Percentiles rank a stretch among this genome's conserved stretches.
Evolutionary conservation across 2,797 vertebrate species (phyloP).

Genomic region (Chelon auratus): DNA sequence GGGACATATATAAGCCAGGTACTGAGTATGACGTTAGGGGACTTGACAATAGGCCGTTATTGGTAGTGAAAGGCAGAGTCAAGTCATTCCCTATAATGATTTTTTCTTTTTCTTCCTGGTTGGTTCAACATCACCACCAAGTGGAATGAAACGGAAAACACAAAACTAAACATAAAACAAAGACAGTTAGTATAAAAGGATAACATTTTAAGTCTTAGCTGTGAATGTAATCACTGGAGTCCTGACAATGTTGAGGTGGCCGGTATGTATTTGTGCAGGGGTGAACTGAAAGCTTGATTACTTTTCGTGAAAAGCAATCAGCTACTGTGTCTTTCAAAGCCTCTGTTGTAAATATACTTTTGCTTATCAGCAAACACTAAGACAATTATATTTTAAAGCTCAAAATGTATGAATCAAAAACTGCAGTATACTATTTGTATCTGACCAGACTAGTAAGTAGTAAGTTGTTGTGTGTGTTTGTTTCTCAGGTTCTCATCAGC

Average conservation of each 20-base stretch:
- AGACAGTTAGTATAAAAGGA: background rate
- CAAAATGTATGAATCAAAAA: no score
- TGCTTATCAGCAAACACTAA: background rate
- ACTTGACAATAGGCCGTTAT: slow-evolving; percentile 7
- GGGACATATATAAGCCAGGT: slow-evolving; percentile 20
- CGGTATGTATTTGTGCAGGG: background rate
- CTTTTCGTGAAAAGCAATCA: background rate
- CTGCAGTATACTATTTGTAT: background rate
- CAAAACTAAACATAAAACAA: background rate
- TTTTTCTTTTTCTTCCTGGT: slow-evolving; percentile 9
- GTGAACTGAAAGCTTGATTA: background rate
- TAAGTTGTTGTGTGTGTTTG: slow-evolving; percentile 28
- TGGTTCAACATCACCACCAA: slow-evolving; percentile 61
- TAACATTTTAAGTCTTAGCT: background rate
- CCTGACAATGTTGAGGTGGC: background rate
- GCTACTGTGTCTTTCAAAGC: background rate
- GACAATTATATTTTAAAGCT: background rate
- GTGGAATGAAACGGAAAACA: slow-evolving; percentile 45
- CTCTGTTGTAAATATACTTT: background rate
- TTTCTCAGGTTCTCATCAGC: slow-evolving; percentile 86
- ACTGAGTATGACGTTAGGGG: slow-evolving; percentile 17
- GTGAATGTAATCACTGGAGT: background rate
- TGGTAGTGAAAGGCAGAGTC: slow-evolving; percentile 11
- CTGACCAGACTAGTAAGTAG: background rate
- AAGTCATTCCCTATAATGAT: slow-evolving; percentile 5